phyloP scores from a whole-genome alignment of 2,888 invertebrate species.

The Spisula subtruncata region DNA sequence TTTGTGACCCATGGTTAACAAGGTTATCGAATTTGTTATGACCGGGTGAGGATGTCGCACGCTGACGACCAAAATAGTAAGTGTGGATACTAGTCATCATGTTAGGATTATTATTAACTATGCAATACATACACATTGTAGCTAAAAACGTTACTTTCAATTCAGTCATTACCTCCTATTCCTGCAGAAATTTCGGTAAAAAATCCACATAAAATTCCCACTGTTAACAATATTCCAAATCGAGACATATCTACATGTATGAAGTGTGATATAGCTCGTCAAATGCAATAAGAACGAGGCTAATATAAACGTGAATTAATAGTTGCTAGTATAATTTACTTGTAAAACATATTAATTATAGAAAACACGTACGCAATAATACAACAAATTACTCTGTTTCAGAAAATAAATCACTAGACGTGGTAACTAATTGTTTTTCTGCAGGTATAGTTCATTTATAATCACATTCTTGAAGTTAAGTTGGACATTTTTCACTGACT shows the following conservation, averaged over 20 bases:
- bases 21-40: no score
- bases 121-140: no score
- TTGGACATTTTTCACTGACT: background rate
- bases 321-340: background rate
- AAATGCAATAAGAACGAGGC: background rate
- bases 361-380: background rate
- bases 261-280: conserved; percentile 21
- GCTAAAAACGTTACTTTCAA: no score
- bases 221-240: conserved; percentile 14
- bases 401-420: background rate
- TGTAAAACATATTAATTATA: conserved; percentile 47
- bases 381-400: background rate
- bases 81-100: no score
- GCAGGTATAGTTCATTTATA: background rate
- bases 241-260: conserved; percentile 28
- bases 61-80: no score
- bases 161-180: background rate
- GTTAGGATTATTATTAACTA: no score
- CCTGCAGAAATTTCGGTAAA: conserved; percentile 1
- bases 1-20: no score
- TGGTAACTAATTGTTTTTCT: background rate
- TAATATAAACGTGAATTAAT: conserved; percentile 6
- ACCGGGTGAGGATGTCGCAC: no score
- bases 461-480: background rate
- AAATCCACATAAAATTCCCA: conserved; percentile 6